Evolutionary conservation across 2,888 invertebrate genomes (phyloP), one percentile per base, ranked within the genome.

Genomic region (Bedellia somnulentella): DNA sequence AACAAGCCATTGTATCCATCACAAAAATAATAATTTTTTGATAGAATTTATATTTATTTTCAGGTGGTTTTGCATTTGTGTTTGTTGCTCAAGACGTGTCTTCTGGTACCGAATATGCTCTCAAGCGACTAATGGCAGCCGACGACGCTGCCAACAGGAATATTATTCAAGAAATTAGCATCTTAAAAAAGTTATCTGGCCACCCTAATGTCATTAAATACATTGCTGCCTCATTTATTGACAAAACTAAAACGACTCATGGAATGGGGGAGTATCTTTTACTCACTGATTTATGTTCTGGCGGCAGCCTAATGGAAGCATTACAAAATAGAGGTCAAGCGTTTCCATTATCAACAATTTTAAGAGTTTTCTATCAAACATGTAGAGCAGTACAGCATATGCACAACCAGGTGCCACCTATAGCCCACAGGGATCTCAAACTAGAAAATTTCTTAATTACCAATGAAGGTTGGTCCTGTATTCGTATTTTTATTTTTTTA

Each of bases 1-100:
- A n/a, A n/a, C n/a, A n/a, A n/a, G n/a, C 6, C 24, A 11, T 24
- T 24, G 10, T 24, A 10, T 8, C 24, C 10, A 10, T 24, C 6
- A 24, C 10, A 24, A 24, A 10, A n/a, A n/a, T n/a, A n/a, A 24
- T 5, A 24, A 10, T 24, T 24, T 18, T 18, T 18, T 18, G 9
- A 18, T 18, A 6, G 18, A 18, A 8, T 11, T 11, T 17, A 15
- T 9, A 14, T 45, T 43, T 43, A 37, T 38, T 80, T 83, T 30
- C 78, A 96, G 96, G 96, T 79, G 96, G 96, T 38, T 96, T 93
- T 81, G 95, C 94, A 35, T 89, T 93, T 76, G 95, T 96, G 35
- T 96, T 89, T 79, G 88, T 92, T 43, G 95, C 93, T 45, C 93
- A 94, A 80, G 95, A 96, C 73, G 70, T 86, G 36, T 80, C 84